These are phyloP conservation scores for Peromyscus maniculatus DNA, from an alignment of 2,113 vertebrate species.

Conservation along the genomic window DNA sequence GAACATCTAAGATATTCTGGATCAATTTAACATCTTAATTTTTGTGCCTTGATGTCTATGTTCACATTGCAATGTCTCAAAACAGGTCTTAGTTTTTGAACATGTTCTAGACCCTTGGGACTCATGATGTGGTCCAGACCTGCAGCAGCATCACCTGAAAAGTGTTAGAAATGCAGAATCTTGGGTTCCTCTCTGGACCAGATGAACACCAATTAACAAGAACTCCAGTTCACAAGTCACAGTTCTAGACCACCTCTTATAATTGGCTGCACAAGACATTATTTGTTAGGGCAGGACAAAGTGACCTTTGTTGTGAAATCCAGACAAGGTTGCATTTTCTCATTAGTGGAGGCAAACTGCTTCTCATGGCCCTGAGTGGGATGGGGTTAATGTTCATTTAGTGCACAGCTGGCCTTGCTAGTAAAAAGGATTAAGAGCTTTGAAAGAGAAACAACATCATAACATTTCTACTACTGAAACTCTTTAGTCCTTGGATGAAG, in stretches of 20 bases:
- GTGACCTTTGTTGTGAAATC: neutral
- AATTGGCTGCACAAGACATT: neutral
- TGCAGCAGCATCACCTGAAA: neutral
- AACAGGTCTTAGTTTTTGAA: neutral
- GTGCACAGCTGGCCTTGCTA: constrained; percentile 64
- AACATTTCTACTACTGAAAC: constrained; percentile 49
- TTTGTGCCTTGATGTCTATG: neutral
- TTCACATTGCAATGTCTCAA: neutral
- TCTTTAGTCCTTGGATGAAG: constrained; percentile 69
- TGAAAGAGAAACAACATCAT: constrained; percentile 59
- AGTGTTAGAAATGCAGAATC: neutral
- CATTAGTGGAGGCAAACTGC: constrained; percentile 31
- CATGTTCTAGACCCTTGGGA: neutral
- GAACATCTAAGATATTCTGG: neutral
- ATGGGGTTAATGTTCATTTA: constrained; percentile 68
- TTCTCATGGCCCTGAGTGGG: neutral
- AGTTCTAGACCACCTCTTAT: neutral
- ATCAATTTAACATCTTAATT: neutral
- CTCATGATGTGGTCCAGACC: neutral
- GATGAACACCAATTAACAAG: neutral
- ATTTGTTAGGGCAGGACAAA: constrained; percentile 35
- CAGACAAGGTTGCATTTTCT: neutral
- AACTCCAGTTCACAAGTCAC: neutral
- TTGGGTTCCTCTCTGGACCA: neutral
- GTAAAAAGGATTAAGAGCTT: constrained; percentile 77